Evolutionary conservation across 2,797 vertebrate species (phyloP).

Genomic region (Chloroceryle inda): DNA sequence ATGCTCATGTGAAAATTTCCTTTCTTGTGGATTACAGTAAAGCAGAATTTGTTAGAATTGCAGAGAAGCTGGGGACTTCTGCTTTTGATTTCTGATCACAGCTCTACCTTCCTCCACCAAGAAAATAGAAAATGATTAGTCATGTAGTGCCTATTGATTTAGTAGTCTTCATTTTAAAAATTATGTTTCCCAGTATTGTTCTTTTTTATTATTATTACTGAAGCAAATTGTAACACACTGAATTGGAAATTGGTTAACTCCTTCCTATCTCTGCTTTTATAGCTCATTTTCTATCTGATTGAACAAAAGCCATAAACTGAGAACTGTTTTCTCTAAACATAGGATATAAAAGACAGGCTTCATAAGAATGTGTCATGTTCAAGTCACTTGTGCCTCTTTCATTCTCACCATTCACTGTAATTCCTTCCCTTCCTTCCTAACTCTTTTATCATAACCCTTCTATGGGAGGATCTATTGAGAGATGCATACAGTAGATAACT

Average conservation of each 20-base stretch:
- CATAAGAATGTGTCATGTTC: background rate
- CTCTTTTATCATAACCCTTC: background rate
- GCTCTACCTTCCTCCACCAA: slow-evolving; percentile 49
- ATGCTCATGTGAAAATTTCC: background rate
- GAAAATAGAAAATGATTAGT: slow-evolving; percentile 73
- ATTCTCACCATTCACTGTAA: background rate
- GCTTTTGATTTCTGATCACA: slow-evolving; percentile 72
- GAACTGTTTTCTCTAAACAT: slow-evolving; percentile 52
- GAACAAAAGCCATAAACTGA: slow-evolving; percentile 65
- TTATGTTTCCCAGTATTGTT: slow-evolving; percentile 67
- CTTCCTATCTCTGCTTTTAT: slow-evolving; percentile 69
- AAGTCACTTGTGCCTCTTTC: background rate
- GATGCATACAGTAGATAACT: background rate
- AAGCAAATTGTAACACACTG: slow-evolving; percentile 64
- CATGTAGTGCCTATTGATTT: slow-evolving; percentile 74
- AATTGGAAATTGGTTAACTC: slow-evolving; percentile 72
- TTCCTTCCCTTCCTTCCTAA: background rate
- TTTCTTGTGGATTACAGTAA: slow-evolving; percentile 15
- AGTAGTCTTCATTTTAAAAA: slow-evolving; percentile 72
- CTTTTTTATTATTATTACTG: slow-evolving; percentile 74
- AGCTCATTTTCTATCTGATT: slow-evolving; percentile 68
- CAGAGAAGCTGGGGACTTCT: slow-evolving; percentile 24
- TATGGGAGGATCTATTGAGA: background rate
- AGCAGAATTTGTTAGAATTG: slow-evolving; percentile 33
- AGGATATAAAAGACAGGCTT: slow-evolving; percentile 59